Evolutionary conservation across 2,797 vertebrate genomes (phyloP), one percentile per base, ranked within the genome.

Genomic region (Macropodus opercularis): DNA sequence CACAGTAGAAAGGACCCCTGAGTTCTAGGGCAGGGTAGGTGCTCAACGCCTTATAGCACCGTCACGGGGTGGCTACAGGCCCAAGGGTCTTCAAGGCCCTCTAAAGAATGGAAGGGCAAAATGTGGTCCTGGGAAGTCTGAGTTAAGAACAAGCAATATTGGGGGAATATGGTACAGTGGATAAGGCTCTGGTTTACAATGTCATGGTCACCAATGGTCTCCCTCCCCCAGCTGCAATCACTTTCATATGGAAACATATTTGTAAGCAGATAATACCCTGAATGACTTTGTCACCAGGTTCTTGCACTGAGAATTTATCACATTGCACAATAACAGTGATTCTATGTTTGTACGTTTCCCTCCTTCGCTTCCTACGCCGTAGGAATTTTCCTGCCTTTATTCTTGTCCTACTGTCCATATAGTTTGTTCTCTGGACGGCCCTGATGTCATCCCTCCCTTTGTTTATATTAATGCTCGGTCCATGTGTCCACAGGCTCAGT

Each of bases 1-100:
- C 92, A 93, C 92, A 90, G 81, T 91, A 94, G 89, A 93, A 94
- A 93, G 91, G 91, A 94, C 93, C 84, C 90, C 95, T 95, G 96
- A 98, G 95, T 95, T 94, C 89, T 90, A 86, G 89, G 85, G 85
- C 81, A 91, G 81, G 85, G 76, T 79, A 3, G 55, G 75, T 72
- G 83, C 77, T 49, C 52, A 27, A 38, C 56, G 31, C 67, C 57
- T 60, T 32, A 17, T 31, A 69, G 69, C 82, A 85, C 75, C 77
- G 13, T 40, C 40, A 10, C 18, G 39, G 51, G 19, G 10, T 1
- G 60, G 58, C 73, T 79, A 77, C 58, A 73, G 58, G 60, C 50
- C 68, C 21, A 26, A 51, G 48, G 65, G 39, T 84, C 43, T 71
- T 62, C n/a, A 12, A 71, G 67, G 81, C 47, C 75, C 63, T 64